These are phyloP conservation scores for Holocentrus rufus DNA, from an alignment of 2,797 vertebrate species.

Conservation along the genomic window DNA sequence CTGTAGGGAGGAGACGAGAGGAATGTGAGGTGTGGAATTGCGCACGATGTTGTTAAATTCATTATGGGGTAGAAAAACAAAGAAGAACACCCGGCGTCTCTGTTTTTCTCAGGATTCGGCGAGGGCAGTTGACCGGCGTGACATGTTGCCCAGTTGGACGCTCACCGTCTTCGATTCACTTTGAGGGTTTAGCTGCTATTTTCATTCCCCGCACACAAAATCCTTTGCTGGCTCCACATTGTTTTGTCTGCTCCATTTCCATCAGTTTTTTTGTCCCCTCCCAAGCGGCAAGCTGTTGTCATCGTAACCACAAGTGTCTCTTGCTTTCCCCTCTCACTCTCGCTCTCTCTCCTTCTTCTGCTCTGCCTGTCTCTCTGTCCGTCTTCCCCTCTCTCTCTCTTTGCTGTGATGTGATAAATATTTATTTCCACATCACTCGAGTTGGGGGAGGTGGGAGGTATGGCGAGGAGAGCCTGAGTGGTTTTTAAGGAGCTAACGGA, in stretches of 20 bases:
- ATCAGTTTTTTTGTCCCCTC: slow-evolving; percentile 59
- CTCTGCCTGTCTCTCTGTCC: slow-evolving; percentile 18
- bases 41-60: slow-evolving; percentile 21
- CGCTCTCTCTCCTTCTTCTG: slow-evolving; percentile 18
- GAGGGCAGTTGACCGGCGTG: slow-evolving; percentile 32
- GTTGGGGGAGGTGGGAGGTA: slow-evolving; percentile 8
- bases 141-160: slow-evolving; percentile 27
- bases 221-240: slow-evolving; percentile 42
- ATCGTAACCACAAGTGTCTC: slow-evolving; percentile 65
- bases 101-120: slow-evolving; percentile 38
- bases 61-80: slow-evolving; percentile 29
- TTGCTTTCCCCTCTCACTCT: slow-evolving; percentile 26
- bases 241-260: slow-evolving; percentile 40
- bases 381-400: slow-evolving; percentile 34
- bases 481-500: slow-evolving; percentile 64
- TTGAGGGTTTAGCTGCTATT: slow-evolving; percentile 57
- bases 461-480: slow-evolving; percentile 44
- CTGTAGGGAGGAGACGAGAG: slow-evolving; percentile 28
- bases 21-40: slow-evolving; percentile 51
- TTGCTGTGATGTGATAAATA: slow-evolving; percentile 70
- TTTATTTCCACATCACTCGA: slow-evolving; percentile 65
- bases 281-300: slow-evolving; percentile 65
- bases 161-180: slow-evolving; percentile 41
- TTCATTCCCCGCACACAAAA: slow-evolving; percentile 34
- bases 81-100: slow-evolving; percentile 19